Evolutionary conservation across 2,113 vertebrate species (phyloP), one percentile per base, ranked within the genome.

Genomic region (Ursus arctos): DNA sequence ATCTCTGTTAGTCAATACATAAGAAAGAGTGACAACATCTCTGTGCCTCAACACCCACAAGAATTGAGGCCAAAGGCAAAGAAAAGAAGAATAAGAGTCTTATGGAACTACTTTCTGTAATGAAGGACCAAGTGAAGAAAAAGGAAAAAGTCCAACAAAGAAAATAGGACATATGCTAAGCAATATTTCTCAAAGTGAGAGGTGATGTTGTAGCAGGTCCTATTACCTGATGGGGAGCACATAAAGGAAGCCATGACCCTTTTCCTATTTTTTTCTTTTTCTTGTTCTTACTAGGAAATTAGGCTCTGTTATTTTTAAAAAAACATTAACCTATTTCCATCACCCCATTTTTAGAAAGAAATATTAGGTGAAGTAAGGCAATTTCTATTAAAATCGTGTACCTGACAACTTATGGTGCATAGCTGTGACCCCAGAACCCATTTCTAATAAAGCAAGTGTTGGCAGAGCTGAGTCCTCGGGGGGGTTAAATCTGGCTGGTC

Each of bases 391-490:
- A 51, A 95, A 79, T 67, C 14, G 21, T 5, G 10, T 76, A 76
- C 61, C 31, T 87, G 94, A 51, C 36, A 83, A 80, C 53, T 65
- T 43, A n/a, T 10, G 22, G 40, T 26, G 16, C 63, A 90, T 65
- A 80, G 72, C 59, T 43, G 4, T 79, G 77, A 96, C 31, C 59
- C 51, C 74, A 40, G 94, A 81, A 85, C 15, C 7, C 36, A 72
- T 40, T 86, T 97, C 95, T 97, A 83, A 69, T 81, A 79, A 95
- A 61, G 61, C 69, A 90, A 90, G 84, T 65, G 79, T 95, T 84
- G 91, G 69, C 80, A 84, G 87, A 98, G 69, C n/a, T n/a, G 21
- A 90, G 31, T 65, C 43, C 91, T 93, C 93, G 53, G 1, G 15
- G 26, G 33, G 21, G 7, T 59, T 94, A 87, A 94, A 18, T 90